A percentile compares a stretch with the other conserved stretches of the same genome.
Conservation (phyloP, 2,888 invertebrate species). For the Ectemnius lituratus region DNA sequence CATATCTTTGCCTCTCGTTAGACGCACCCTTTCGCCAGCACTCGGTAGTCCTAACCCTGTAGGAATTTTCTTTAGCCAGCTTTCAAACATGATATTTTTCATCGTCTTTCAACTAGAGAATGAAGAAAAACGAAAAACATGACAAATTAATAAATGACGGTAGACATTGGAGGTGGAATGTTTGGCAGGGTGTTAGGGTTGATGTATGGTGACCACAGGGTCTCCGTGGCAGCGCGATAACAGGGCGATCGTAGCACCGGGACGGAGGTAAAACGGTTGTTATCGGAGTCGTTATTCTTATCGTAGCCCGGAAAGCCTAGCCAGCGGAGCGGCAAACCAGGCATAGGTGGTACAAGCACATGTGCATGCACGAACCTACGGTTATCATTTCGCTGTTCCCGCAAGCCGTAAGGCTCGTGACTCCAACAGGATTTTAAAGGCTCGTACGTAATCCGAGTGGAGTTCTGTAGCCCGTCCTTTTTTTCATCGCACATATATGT, state of each 20-base stretch:
- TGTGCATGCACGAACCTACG: constrained; percentile 19
- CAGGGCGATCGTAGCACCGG: neutral
- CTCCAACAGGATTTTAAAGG: constrained; percentile 33
- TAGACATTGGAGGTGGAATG: too few relatives aligned
- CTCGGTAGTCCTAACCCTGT: neutral
- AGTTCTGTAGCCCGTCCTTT: too few relatives aligned
- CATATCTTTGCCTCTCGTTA: constrained; percentile 8
- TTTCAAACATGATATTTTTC: too few relatives aligned
- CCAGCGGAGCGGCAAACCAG: constrained; percentile 21
- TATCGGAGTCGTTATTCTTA: constrained; percentile 58
- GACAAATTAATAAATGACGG: too few relatives aligned
- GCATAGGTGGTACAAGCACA: constrained; percentile 27
- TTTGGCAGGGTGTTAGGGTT: too few relatives aligned
- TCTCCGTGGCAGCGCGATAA: neutral
- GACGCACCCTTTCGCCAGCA: constrained; percentile 4
- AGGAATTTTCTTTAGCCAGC: too few relatives aligned
- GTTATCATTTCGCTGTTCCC: constrained; percentile 45
- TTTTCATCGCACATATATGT: too few relatives aligned
- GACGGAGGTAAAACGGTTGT: constrained; percentile 11
- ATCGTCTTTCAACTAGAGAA: too few relatives aligned
- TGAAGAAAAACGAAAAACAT: too few relatives aligned
- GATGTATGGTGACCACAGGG: too few relatives aligned
- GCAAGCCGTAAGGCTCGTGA: constrained; percentile 25
- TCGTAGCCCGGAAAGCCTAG: constrained; percentile 48
- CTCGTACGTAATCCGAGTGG: constrained; percentile 7